Percentiles rank a stretch among this genome's conserved stretches.
These are phyloP conservation scores for Enteromius afrohamiltoni DNA, from an alignment of 2,797 vertebrate species.

Conservation along the genomic window DNA sequence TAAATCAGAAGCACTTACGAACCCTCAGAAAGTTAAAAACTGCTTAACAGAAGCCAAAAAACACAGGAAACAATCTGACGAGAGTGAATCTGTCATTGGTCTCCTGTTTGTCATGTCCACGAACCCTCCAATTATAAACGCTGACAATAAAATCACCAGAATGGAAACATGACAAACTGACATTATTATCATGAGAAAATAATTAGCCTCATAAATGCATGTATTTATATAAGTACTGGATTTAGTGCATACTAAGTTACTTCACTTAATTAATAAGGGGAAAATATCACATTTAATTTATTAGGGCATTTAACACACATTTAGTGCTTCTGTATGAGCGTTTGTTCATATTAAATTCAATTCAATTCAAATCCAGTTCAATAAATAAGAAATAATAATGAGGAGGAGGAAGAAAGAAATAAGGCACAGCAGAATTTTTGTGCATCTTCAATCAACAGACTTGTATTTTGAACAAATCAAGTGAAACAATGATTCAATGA, in stretches of 20 bases:
- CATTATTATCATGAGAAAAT: neutral
- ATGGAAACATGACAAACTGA: neutral
- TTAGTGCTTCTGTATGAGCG: neutral
- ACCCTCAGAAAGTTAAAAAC: neutral
- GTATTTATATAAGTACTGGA: neutral
- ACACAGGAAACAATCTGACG: neutral
- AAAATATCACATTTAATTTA: neutral
- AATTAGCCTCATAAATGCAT: neutral
- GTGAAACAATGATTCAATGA: neutral
- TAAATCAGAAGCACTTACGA: neutral
- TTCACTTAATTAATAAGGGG: neutral
- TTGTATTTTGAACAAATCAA: neutral
- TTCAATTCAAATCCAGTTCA: neutral
- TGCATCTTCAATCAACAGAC: neutral
- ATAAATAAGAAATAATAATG: neutral
- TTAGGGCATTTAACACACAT: neutral
- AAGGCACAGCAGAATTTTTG: neutral
- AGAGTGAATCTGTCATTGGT: neutral
- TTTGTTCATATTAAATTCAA: neutral
- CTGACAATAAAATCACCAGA: neutral
- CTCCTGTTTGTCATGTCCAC: neutral
- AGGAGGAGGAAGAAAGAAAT: no score
- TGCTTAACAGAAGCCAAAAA: neutral
- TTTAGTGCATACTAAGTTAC: no score
- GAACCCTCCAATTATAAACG: neutral